Evolutionary conservation across 2,113 vertebrate genomes (phyloP).

Genomic region (Chlorodrepanis virens): DNA sequence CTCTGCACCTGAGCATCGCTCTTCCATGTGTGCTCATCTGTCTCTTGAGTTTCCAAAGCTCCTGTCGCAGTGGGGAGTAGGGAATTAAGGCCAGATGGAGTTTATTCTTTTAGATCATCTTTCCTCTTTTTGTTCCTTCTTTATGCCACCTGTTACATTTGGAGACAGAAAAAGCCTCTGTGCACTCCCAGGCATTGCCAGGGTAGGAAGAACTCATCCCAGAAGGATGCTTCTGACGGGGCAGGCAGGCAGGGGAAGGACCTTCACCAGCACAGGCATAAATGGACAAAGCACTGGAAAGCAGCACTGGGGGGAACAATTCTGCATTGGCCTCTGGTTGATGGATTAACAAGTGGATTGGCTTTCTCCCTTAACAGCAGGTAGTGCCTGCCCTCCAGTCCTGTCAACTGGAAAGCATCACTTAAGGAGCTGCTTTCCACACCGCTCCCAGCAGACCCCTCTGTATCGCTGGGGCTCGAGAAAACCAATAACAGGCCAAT

Average conservation of each 20-base stretch:
- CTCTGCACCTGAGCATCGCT: accelerated
- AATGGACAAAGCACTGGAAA: not conserved
- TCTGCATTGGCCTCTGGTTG: not conserved
- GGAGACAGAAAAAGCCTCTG: not conserved
- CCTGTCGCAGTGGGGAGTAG: not conserved
- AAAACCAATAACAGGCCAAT: not conserved
- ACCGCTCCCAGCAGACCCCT: not conserved
- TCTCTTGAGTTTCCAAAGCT: not conserved
- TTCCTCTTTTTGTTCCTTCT: not conserved
- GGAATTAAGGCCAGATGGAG: not conserved
- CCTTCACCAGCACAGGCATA: not conserved
- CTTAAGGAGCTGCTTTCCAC: not conserved
- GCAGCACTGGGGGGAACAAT: not conserved
- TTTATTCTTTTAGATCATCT: not conserved
- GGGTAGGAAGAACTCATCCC: not conserved
- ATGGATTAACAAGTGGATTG: not conserved
- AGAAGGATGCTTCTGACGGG: not conserved
- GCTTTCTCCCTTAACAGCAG: not conserved
- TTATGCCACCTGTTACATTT: not conserved
- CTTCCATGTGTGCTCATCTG: not conserved
- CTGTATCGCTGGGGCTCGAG: not conserved
- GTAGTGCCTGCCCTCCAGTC: not conserved
- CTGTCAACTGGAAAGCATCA: not conserved
- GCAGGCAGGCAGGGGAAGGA: not conserved
- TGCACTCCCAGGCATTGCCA: not conserved